Evolutionary conservation across 2,113 vertebrate species (phyloP).

Genomic region (Ancistrus triradiatus): DNA sequence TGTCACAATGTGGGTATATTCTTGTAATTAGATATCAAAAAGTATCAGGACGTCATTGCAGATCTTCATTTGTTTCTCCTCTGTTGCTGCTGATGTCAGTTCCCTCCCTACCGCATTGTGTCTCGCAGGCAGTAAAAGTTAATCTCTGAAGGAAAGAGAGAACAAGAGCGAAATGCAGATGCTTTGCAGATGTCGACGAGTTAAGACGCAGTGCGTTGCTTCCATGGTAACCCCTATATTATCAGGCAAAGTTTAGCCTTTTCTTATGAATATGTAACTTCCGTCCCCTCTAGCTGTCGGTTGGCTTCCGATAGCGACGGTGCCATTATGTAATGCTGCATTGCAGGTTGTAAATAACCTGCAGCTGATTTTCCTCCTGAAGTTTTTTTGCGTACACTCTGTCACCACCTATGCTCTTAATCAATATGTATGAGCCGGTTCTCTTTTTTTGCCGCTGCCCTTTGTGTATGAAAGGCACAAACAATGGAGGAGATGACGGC

Average conservation of each 20-base stretch:
- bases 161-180: not conserved
- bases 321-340: not conserved
- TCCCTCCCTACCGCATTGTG: not conserved
- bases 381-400: slow-evolving; percentile 15
- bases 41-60: not conserved
- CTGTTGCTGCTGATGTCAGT: not conserved
- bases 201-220: slow-evolving; percentile 23
- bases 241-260: slow-evolving; percentile 11
- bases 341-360: slow-evolving; percentile 5
- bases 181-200: slow-evolving; percentile 13
- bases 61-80: not conserved
- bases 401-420: slow-evolving; percentile 18
- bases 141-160: not conserved
- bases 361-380: slow-evolving; percentile 2
- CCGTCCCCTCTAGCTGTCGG: not conserved
- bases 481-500: not conserved
- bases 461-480: slow-evolving; percentile 6
- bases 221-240: slow-evolving; percentile 45
- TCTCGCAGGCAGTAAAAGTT: slow-evolving; percentile 7
- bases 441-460: slow-evolving; percentile 26
- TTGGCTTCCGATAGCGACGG: not conserved
- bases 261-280: slow-evolving; percentile 7
- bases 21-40: slow-evolving; percentile 2
- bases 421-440: slow-evolving; percentile 38
- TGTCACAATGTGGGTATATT: not conserved